phyloP scores from a whole-genome alignment of 2,797 vertebrate genomes.

The Nothura maculosa region DNA sequence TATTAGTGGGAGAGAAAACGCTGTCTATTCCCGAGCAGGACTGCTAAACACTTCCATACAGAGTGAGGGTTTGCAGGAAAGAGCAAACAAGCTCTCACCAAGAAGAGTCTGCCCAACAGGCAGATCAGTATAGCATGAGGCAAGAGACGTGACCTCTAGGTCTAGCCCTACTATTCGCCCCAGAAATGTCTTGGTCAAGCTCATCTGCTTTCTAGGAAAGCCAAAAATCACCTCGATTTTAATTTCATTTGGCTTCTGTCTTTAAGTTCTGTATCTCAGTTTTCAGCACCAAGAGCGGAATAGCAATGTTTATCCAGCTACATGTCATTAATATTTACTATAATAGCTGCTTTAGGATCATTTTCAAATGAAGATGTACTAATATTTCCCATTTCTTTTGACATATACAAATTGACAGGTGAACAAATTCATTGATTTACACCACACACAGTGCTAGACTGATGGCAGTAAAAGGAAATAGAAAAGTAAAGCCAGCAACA shows the following conservation, averaged over 20 bases:
- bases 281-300: background rate
- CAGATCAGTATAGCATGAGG: background rate
- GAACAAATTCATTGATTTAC: background rate
- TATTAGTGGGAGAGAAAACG: background rate
- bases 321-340: background rate
- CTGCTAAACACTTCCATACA: background rate
- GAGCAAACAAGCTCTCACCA: background rate
- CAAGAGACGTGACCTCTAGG: background rate
- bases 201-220: background rate
- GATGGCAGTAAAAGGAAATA: constrained; percentile 1
- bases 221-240: background rate
- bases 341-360: background rate
- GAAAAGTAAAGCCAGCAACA: background rate
- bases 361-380: background rate
- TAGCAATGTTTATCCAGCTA: background rate
- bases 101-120: background rate
- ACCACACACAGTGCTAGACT: background rate
- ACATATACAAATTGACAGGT: background rate
- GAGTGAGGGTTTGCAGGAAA: background rate
- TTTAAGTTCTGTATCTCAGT: background rate
- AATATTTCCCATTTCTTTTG: background rate
- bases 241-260: background rate
- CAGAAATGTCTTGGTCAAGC: background rate
- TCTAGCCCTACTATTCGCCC: background rate
- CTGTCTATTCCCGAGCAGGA: background rate